These are phyloP conservation scores for Teleiodes luculella DNA, from an alignment of 2,888 invertebrate genomes.

Conservation along the genomic window DNA sequence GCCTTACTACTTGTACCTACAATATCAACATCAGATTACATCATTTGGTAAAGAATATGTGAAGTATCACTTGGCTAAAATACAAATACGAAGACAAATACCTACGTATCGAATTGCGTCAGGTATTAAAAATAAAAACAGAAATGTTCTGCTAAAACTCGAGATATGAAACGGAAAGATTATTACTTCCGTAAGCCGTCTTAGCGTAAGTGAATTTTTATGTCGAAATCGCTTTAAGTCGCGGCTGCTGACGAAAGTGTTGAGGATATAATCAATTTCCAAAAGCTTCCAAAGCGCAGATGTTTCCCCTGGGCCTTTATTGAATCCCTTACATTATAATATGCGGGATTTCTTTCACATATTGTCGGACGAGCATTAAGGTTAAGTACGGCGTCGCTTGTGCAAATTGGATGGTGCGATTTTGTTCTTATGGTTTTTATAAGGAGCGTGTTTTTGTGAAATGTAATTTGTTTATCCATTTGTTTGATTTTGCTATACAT, in stretches of 20 bases:
- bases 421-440: too few relatives aligned
- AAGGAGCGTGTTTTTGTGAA: too few relatives aligned
- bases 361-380: constrained; percentile 40
- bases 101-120: not conserved
- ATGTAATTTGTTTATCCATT: too few relatives aligned
- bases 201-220: constrained; percentile 43
- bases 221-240: constrained; percentile 34
- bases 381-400: constrained; percentile 3
- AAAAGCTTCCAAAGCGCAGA: constrained; percentile 42
- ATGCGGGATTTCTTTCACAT: constrained; percentile 62
- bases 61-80: too few relatives aligned
- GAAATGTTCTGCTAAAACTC: not conserved
- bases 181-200: constrained; percentile 27
- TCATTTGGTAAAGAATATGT: too few relatives aligned
- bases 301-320: constrained; percentile 57
- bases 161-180: constrained; percentile 8
- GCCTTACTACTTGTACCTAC: too few relatives aligned
- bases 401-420: constrained; percentile 5
- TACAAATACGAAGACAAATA: too few relatives aligned
- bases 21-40: too few relatives aligned
- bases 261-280: constrained; percentile 57
- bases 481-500: too few relatives aligned
- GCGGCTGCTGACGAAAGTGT: constrained; percentile 32
- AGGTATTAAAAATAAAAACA: not conserved
- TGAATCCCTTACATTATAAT: constrained; percentile 65